Percentiles rank a stretch among this genome's conserved stretches.
Evolutionary conservation across 2,797 vertebrate genomes (phyloP).

Genomic region (Phylloscopus collybita): DNA sequence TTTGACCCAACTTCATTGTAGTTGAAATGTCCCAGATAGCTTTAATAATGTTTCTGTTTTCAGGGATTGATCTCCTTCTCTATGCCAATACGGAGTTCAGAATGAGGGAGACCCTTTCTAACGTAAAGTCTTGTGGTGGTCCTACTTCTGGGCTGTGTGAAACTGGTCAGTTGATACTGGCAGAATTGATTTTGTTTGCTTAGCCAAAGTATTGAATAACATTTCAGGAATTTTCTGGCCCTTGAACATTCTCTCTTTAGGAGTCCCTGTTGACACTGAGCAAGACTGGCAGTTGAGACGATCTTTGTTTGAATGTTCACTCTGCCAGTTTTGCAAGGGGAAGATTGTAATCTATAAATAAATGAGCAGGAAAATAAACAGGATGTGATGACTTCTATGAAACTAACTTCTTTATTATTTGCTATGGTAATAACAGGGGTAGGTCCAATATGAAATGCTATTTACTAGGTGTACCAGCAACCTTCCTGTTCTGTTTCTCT

Average conservation of each 20-base stretch:
- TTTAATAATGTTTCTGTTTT: not conserved
- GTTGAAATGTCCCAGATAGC: not conserved
- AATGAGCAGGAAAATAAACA: slow-evolving; percentile 18
- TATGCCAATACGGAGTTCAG: not conserved
- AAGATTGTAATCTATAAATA: slow-evolving; percentile 34
- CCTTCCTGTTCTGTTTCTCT: not conserved
- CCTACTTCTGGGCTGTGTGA: not conserved
- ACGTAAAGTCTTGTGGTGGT: not conserved
- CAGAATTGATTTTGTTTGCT: slow-evolving; percentile 2
- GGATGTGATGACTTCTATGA: slow-evolving; percentile 24
- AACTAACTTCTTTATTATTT: slow-evolving; percentile 10
- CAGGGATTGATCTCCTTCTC: not conserved
- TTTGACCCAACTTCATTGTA: not conserved
- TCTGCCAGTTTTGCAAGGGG: not conserved
- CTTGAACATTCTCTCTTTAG: not conserved
- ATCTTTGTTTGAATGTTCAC: slow-evolving; percentile 21
- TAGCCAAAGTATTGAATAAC: not conserved
- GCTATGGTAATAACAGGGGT: not conserved
- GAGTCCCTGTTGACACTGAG: not conserved
- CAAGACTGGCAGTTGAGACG: slow-evolving; percentile 10
- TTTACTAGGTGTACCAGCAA: not conserved
- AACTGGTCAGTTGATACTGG: not conserved
- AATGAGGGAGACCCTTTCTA: not conserved
- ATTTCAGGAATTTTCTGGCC: slow-evolving; percentile 28
- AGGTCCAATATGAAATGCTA: not conserved